These are phyloP conservation scores for Lycia hirtaria DNA, from an alignment of 2,888 invertebrate species.

Conservation along the genomic window DNA sequence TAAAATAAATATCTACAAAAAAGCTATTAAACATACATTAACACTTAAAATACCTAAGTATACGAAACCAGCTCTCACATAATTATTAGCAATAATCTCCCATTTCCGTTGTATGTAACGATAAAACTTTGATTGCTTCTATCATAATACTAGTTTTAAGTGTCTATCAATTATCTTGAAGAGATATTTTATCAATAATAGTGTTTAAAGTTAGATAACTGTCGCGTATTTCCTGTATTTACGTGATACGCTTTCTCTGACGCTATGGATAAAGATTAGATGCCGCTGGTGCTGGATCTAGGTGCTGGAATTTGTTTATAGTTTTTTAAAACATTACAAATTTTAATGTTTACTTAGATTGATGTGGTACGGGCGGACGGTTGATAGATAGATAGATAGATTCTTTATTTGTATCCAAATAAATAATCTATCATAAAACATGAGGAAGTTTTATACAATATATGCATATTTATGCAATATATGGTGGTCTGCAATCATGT, in stretches of 20 bases:
- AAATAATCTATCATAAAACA: too few species aligned
- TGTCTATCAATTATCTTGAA: constrained; percentile 4
- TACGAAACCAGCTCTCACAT: background rate
- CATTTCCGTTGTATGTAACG: background rate
- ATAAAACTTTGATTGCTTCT: background rate
- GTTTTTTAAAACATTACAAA: background rate
- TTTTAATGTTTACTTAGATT: too few species aligned
- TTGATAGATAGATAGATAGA: too few species aligned
- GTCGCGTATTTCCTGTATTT: constrained; percentile 31
- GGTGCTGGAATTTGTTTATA: background rate
- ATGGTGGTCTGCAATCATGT: too few species aligned
- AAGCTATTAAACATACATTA: too few species aligned
- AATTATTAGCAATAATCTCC: background rate
- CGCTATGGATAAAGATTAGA: constrained; percentile 10
- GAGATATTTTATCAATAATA: constrained; percentile 28
- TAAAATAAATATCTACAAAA: too few species aligned
- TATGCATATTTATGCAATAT: too few species aligned
- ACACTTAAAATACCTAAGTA: too few species aligned
- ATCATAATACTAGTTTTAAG: background rate
- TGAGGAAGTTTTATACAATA: too few species aligned
- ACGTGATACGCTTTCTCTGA: constrained; percentile 36
- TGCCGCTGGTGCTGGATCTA: background rate
- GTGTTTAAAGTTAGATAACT: constrained; percentile 38
- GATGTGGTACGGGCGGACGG: too few species aligned
- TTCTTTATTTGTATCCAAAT: too few species aligned